Base-by-base conservation (phyloP, 2,888 invertebrate species). In the Cactoblastis cactorum region DNA sequence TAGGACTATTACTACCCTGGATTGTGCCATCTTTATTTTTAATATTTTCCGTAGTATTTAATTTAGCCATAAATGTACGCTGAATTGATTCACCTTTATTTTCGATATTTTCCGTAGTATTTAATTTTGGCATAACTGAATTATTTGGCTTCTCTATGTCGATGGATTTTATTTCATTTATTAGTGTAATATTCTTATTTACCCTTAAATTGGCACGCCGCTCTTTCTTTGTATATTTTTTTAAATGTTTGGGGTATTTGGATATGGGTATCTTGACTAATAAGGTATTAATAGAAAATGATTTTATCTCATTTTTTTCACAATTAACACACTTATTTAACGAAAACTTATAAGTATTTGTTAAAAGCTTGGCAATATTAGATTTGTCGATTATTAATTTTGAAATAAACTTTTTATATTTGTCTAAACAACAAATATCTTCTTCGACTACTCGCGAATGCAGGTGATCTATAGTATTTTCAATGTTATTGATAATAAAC, bases 341-440 rank as follows among this genome's bases (percentile, higher is more conserved):
- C 6, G 5, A 3, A 11, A 28, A 15, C 1, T 15, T 14, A 28
- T 4, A 15, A 11, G 6, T 28, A n/a, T 32, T 43, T 11, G 15
- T 17, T 2, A 41, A 14, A 43, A 15, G 28, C 17, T 32, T 43
- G 15, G 28, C 43, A 43, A 15, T 3, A 57, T 35, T 14, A 62
- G 43, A 9, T 49, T 52, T 3, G 56, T 56, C 1, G 57, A 48
- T 50, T 32, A 19, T 62, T 59, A 15, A 67, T 53, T 9, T 57
- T 1, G 67, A 53, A 6, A 53, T 54, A 24, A 65, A 56, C 51
- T 66, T 53, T 45, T 61, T 59, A 47, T 65, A 66, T 32, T 54
- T 63, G 14, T 59, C 45, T 41, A 67, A 54, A 22, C 61, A 58
- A n/a, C 51, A 43, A 14, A 43, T 28, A 11, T 56, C 18, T 35